A percentile compares a stretch with the other conserved stretches of the same genome.
phyloP scores from a whole-genome alignment of 2,113 vertebrate genomes.

The Nibea coibor region DNA sequence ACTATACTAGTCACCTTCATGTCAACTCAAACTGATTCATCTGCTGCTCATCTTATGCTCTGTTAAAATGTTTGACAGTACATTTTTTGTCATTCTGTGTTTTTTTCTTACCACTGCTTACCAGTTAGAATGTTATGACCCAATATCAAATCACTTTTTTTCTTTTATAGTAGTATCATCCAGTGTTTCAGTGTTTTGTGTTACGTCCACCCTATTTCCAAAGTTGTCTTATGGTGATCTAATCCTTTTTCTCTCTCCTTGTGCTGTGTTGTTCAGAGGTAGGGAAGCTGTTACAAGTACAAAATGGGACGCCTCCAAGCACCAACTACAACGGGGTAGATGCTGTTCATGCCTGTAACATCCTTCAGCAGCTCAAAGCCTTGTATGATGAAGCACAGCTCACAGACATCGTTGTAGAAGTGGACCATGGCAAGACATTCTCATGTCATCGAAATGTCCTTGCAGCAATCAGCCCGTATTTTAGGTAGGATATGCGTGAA shows the following conservation, averaged over 20 bases:
- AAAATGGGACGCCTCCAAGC: constrained; percentile 91
- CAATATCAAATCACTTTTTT: neutral
- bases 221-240: neutral
- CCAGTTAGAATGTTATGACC: neutral
- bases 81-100: neutral
- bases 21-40: neutral
- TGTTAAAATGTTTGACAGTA: neutral
- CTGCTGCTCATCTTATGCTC: neutral
- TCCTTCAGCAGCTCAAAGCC: constrained; percentile 97
- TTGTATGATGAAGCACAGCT: constrained; percentile 98
- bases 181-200: neutral
- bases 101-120: neutral
- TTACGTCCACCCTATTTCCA: neutral
- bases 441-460: constrained; percentile 99
- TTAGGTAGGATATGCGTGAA: constrained; percentile 85
- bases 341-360: constrained; percentile 94
- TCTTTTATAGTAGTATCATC: neutral
- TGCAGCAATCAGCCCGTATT: constrained; percentile 98
- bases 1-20: too few species aligned
- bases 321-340: constrained; percentile 91
- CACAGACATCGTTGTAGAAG: constrained; percentile 97
- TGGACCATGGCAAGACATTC: constrained; percentile 97
- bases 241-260: neutral
- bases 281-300: constrained; percentile 94
- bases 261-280: constrained; percentile 84